phyloP scores from a whole-genome alignment of 2,797 vertebrate genomes.

The Syncerus caffer region DNA sequence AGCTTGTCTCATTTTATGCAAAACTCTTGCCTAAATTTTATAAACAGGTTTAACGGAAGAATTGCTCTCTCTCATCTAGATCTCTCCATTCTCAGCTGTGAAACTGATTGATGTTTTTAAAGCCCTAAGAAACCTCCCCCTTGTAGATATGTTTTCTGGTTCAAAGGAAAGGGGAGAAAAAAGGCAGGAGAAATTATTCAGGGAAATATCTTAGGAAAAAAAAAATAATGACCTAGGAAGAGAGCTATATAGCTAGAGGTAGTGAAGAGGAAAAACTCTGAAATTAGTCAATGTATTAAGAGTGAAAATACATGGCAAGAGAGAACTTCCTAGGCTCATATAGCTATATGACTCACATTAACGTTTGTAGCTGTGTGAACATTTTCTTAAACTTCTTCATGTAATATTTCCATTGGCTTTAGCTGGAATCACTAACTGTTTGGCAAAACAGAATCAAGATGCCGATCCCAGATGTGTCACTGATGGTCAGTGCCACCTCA shows the following conservation, averaged over 20 bases:
- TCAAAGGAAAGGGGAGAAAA: background rate
- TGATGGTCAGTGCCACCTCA: slow-evolving; percentile 38
- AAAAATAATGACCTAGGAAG: background rate
- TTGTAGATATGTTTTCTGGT: slow-evolving; percentile 17
- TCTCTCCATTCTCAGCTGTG: slow-evolving; percentile 37
- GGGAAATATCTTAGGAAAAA: background rate
- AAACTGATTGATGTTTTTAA: slow-evolving; percentile 65
- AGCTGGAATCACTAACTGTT: background rate
- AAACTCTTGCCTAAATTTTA: slow-evolving; percentile 23
- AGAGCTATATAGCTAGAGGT: background rate
- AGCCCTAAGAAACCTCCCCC: slow-evolving; percentile 19
- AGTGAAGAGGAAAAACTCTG: background rate
- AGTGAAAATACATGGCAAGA: background rate
- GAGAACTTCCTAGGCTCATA: background rate
- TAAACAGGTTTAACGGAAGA: slow-evolving; percentile 36
- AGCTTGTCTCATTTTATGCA: slow-evolving; percentile 16
- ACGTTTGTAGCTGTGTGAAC: background rate
- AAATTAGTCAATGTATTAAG: background rate
- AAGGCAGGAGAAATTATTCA: background rate
- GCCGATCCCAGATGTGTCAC: slow-evolving; percentile 44
- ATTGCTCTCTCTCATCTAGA: slow-evolving; percentile 33
- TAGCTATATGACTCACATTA: background rate
- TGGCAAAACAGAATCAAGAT: slow-evolving; percentile 17
- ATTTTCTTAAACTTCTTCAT: background rate
- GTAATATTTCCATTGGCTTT: background rate